Evolutionary conservation across 1,140 invertebrate genomes (phyloP), one percentile per base, ranked within the genome.

Genomic region (Tenebrio molitor): DNA sequence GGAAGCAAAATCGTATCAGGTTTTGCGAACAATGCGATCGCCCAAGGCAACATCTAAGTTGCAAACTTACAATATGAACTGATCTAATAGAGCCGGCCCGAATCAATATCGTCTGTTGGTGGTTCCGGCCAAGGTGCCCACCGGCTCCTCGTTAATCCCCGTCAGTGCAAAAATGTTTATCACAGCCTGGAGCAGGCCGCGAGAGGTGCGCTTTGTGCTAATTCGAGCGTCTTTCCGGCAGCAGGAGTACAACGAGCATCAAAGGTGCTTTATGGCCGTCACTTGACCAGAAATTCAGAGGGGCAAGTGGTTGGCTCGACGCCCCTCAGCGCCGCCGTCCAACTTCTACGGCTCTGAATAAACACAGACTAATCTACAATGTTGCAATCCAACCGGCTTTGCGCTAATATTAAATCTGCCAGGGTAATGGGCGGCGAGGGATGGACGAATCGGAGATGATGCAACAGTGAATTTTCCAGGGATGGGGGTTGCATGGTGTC

Each of bases 361-460:
- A 77, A 77, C 73, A 77, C 71, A 74, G 65, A 69, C 75, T 77
- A 77, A 77, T 77, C 73, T 77, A 75, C 75, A 77, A 75, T 75
- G 75, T 75, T 77, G 71, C 73, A 77, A 77, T 77, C 67, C 73
- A 77, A 65, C 72, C 19, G 34, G 73, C 66, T 76, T 74, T 68
- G 63, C 67, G 71, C 75, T 71, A 72, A 76, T 76, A 76, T 76
- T 73, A 74, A 77, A 77, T 72, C 73, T 75, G 72, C 69, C 53
- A 72, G 25, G 75, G 72, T 76, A 76, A 73, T 76, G 73, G 69
- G 73, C 58, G 71, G 58, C 63, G 42, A 36, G 46, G 65, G 25
- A 62, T 68, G 66, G 62, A 66, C 62, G 70, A 72, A 44, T n/a
- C 4, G 17, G 19, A 53, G 17, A 19, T 21, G 42, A n/a, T n/a